Evolutionary conservation across 2,888 invertebrate species (phyloP), one percentile per base, ranked within the genome.

Genomic region (Drosophila trichaetosa): DNA sequence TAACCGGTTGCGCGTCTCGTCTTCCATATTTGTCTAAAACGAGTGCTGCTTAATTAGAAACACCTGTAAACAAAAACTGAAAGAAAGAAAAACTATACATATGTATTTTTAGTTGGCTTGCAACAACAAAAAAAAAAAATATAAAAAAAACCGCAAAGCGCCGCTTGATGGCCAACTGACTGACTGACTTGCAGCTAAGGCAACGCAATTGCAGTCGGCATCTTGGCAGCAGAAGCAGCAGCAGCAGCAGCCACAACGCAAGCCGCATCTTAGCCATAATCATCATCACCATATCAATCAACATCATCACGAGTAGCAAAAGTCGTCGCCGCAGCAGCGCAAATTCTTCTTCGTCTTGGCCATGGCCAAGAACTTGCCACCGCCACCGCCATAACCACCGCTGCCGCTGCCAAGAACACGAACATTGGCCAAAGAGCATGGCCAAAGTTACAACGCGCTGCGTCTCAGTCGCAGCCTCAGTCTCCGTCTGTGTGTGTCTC

Each of bases 121-220:
- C 42, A 57, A 57, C 42, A 31, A 63, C 38, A 54, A n/a, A 13
- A 38, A 16, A 60, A 65, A 72, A 24, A 54, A 7, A 18, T 4
- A 16, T 0, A 5, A 24, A 18, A 36, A 54, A 56, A 80, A 90
- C 89, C 83, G 83, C 88, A 87, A 81, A 86, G 80, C 85, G 80
- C 80, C 83, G 84, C 89, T 83, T 83, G 73, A 80, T 90, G 91
- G 82, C 82, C 91, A 84, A 87, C 85, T 80, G 74, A 85, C 84
- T 87, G 84, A 84, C 83, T 85, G 85, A 81, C 82, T 81, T 69
- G 60, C 60, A 72, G 80, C 74, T 74, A 36, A 71, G 70, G 69
- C 71, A 83, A 75, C 76, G 69, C 71, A 82, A 75, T 73, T 72
- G 68, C 65, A 79, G 66, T 48, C 79, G 49, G 49, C 49, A 49